Conservation (phyloP, 2,797 vertebrate genomes). For the Gadopsis marmoratus region DNA sequence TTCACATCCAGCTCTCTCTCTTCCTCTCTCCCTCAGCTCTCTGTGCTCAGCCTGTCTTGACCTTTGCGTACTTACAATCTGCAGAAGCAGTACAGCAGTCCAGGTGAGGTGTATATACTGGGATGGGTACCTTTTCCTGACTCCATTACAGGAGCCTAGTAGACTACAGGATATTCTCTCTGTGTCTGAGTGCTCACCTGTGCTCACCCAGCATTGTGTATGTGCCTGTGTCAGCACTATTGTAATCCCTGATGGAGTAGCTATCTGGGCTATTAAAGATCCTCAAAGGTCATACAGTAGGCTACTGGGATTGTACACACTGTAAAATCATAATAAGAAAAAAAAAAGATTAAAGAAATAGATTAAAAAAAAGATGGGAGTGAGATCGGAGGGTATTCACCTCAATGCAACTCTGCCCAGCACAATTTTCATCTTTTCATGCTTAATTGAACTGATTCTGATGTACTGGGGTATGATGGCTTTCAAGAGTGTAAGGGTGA, state of each 20-base stretch:
- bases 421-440: background rate
- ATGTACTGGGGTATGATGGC: background rate
- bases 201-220: background rate
- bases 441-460: background rate
- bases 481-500: background rate
- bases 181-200: background rate
- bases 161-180: background rate
- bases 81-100: constrained; percentile 8
- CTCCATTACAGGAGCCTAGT: background rate
- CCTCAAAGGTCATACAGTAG: background rate
- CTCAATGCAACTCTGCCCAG: background rate
- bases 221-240: background rate
- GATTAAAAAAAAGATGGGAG: background rate
- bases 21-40: background rate
- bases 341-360: background rate
- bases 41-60: constrained; percentile 17
- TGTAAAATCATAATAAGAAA: background rate
- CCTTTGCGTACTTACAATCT: constrained; percentile 21
- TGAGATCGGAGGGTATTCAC: background rate
- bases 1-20: constrained; percentile 19
- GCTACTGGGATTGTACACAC: background rate
- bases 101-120: constrained; percentile 19
- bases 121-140: constrained; percentile 15
- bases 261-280: background rate
- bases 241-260: constrained; percentile 6